Evolutionary conservation across 1,140 invertebrate species (phyloP), one percentile per base, ranked within the genome.

Genomic region (Oryctes rhinoceros): DNA sequence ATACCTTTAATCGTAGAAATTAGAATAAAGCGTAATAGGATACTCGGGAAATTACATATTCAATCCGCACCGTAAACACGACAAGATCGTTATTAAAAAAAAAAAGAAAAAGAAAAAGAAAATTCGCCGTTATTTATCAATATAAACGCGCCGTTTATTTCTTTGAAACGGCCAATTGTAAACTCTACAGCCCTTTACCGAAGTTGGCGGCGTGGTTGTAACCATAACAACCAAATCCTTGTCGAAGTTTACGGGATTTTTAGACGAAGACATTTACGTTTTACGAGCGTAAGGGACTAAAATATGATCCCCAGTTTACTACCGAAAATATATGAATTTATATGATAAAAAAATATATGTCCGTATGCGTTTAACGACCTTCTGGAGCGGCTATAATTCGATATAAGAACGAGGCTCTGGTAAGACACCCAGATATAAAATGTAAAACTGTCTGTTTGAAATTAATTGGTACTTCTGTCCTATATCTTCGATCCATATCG

Each of bases 181-280:
- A 71, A 71, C 24, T 71, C 65, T 35, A 20, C 37, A 18, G 65
- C 35, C 24, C 5, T 37, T 24, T 13, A 37, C 24, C 24, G 20
- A 71, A 59, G 18, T 71, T 71, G 65, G 65, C 65, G 65, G 65
- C 24, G 24, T 71, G 65, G 65, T 71, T 71, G 65, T 71, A 24
- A 37, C 65, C 24, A 71, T 35, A 71, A 71, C 65, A 71, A 24
- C 65, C 24, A 35, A 71, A 71, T 71, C 65, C 65, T 71, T 71
- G 65, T 10, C 65, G 65, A 71, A 71, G 35, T 71, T 71, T 71
- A 71, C 65, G 65, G 20, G 65, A 71, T 35, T 71, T 71, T 71
- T 71, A 71, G 65, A 71, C 65, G 65, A 71, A 71, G 65, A 71
- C 65, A 71, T 71, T 35, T 71, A 71, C 65, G 65, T 71, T 71